Conservation (phyloP, 2,888 invertebrate species). For the Archips xylosteana region DNA sequence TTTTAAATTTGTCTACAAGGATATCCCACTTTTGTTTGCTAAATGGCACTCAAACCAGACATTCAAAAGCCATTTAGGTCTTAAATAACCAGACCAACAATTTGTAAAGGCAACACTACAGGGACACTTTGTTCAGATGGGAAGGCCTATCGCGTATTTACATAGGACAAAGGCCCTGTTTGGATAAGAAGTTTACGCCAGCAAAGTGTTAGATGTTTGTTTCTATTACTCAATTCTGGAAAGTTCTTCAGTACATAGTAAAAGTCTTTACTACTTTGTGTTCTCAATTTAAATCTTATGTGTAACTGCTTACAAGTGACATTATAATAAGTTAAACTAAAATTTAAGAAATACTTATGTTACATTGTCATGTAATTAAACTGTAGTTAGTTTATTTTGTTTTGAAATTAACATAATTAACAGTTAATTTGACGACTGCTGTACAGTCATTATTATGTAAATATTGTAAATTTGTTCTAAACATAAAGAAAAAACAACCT, state of each 20-base stretch:
- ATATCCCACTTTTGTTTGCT: background rate
- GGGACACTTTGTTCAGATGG: slow-evolving; percentile 24
- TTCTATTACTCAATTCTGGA: slow-evolving; percentile 31
- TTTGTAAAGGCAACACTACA: slow-evolving; percentile 28
- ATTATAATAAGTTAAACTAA: no score
- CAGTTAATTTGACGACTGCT: no score
- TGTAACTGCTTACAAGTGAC: background rate
- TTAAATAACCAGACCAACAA: slow-evolving; percentile 19
- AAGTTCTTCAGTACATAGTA: slow-evolving; percentile 7
- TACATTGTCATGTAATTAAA: no score
- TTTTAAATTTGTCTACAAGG: no score
- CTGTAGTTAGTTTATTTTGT: no score
- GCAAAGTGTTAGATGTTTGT: slow-evolving; percentile 35
- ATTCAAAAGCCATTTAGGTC: slow-evolving; percentile 17
- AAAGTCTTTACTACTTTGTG: background rate
- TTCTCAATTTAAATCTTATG: background rate
- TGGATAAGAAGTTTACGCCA: slow-evolving; percentile 42
- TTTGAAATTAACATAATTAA: no score
- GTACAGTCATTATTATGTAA: no score
- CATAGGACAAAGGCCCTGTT: slow-evolving; percentile 53
- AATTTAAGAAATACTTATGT: no score
- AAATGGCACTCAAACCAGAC: background rate
- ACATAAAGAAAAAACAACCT: no score
- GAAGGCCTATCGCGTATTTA: slow-evolving; percentile 50
- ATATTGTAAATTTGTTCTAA: no score